Conservation (phyloP, 1,140 invertebrate species). For the Conus betulinus region DNA sequence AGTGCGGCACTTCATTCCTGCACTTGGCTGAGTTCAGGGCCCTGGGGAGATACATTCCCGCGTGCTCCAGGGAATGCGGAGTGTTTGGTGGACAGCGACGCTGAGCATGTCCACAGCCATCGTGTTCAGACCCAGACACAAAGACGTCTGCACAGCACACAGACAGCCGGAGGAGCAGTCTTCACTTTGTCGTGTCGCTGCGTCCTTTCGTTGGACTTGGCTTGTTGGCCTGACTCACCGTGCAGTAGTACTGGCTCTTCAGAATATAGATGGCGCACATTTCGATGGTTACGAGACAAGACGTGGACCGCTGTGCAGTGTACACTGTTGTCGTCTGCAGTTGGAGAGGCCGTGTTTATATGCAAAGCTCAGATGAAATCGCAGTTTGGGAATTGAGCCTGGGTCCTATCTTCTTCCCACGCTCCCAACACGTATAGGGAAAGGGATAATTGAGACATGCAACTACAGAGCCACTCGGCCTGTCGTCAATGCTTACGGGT, state of each 20-base stretch:
- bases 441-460: background rate
- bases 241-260: conserved; percentile 1
- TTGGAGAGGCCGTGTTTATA: background rate
- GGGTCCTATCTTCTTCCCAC: background rate
- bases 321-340: background rate
- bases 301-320: background rate
- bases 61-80: background rate
- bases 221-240: background rate
- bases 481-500: no score
- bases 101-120: background rate
- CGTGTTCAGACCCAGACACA: background rate
- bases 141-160: background rate
- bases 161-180: background rate
- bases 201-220: background rate
- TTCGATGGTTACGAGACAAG: background rate
- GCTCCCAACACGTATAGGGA: background rate
- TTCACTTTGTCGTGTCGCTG: background rate
- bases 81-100: background rate
- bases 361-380: background rate
- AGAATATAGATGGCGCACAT: conserved; percentile 16
- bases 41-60: background rate
- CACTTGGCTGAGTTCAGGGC: background rate
- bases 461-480: background rate
- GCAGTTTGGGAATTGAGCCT: background rate
- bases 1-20: no score